Percentiles rank a stretch among this genome's conserved stretches.
These are phyloP conservation scores for Prostheceraeus crozeri DNA, from an alignment of 2,888 invertebrate genomes.

Conservation along the genomic window DNA sequence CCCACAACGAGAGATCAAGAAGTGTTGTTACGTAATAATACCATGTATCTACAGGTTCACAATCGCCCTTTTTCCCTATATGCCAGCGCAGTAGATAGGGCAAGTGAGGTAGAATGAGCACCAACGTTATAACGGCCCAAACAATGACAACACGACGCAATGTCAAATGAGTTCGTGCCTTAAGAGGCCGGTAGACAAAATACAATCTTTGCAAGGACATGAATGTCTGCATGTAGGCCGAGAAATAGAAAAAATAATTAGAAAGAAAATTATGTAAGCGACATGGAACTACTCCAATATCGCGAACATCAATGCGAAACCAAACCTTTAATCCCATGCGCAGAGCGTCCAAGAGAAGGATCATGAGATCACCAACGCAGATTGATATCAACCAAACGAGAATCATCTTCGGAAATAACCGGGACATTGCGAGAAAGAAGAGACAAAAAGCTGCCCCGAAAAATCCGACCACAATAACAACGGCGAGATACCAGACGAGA, in stretches of 20 bases:
- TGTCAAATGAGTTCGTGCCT: constrained; percentile 30
- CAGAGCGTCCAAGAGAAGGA: constrained; percentile 34
- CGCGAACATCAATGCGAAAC: constrained; percentile 33
- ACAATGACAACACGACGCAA: constrained; percentile 25
- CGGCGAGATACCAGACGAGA: constrained; percentile 37
- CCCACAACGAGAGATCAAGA: constrained; percentile 36
- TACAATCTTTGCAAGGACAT: constrained; percentile 37
- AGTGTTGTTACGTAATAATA: constrained; percentile 36
- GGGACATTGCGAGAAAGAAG: constrained; percentile 37
- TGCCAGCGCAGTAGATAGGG: constrained; percentile 35
- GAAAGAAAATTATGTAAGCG: constrained; percentile 33
- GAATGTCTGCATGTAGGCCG: constrained; percentile 38
- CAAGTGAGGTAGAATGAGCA: constrained; percentile 32
- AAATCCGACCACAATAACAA: constrained; percentile 32
- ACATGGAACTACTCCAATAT: constrained; percentile 18
- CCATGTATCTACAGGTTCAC: constrained; percentile 31
- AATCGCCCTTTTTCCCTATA: constrained; percentile 33
- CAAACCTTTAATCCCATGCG: constrained; percentile 35
- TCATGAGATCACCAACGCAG: constrained; percentile 39
- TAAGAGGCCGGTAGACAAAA: constrained; percentile 32
- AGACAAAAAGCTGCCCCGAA: constrained; percentile 35
- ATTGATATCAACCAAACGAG: constrained; percentile 38
- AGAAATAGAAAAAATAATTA: constrained; percentile 40
- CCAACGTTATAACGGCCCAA: constrained; percentile 22
- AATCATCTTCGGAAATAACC: constrained; percentile 36